Base-by-base conservation (phyloP, 2,113 vertebrate species). In the Archocentrus centrarchus region DNA sequence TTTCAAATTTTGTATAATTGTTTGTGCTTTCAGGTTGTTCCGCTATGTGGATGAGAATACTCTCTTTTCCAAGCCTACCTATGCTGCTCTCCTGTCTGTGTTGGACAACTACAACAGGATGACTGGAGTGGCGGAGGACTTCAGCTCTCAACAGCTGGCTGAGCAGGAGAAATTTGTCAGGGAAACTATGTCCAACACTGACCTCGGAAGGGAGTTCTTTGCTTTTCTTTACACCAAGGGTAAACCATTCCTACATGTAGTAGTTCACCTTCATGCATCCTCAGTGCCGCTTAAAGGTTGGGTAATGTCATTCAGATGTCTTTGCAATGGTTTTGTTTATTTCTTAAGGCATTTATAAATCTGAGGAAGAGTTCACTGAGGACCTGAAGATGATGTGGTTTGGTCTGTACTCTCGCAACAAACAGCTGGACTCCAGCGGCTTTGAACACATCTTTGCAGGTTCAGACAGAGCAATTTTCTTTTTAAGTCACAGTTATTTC, bases 321-420 rank as follows among this genome's bases (percentile, higher is more conserved):
- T 81, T 59, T 59, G 1, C 41, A 60, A 22, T 62, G 8, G 6
- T 75, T 11, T 50, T 35, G 13, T 60, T 83, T 88, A 11, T 63
- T 6, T 86, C 64, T 81, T 4, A 61, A 89, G 86, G 96, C 0
- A 82, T 93, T 37, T 99, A 98, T 27, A 11, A 83, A 53, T 96
- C 97, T 0, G 89, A 97, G 90, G 87, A 91, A 44, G 97, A 97
- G 15, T 98, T 99, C 1, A 1, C 96, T 0, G 14, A 91, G 0
- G 97, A 99, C 84, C 79, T 99, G 83, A 96, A 96, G 94, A 96
- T 96, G 91, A 99, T 99, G 97, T 99, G 98, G 98, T 99, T 99
- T 4, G 97, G 98, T 2, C 95, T 99, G 3, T 99, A 99, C 91
- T 97, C 97, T 18, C 94, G 98, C 57, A 83, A 93, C 0, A 95